A percentile compares a stretch with the other conserved stretches of the same genome.
Conservation (phyloP, 2,888 invertebrate species). For the Volucella inanis region DNA sequence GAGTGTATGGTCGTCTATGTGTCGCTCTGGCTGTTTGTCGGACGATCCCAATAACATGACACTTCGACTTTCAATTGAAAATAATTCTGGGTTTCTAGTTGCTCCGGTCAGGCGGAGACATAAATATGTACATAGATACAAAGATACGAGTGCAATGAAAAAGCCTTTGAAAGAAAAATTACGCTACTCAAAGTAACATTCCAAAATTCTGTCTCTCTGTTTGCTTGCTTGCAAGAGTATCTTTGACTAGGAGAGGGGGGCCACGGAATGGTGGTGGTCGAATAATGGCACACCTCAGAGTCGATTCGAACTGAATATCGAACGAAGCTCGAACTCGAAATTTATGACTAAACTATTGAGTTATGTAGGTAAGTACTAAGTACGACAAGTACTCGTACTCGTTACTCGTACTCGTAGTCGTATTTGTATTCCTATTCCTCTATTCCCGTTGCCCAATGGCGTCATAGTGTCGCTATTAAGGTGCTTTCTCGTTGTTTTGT, state of each 20-base stretch:
- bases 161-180: conserved; percentile 23
- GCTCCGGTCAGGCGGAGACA: conserved; percentile 44
- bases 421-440: background rate
- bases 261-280: conserved; percentile 11
- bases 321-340: conserved; percentile 42
- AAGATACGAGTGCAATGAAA: conserved; percentile 3
- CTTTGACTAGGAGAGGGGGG: too few species aligned
- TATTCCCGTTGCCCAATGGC: conserved; percentile 21
- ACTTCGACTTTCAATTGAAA: conserved; percentile 72
- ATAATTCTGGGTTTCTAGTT: conserved; percentile 68
- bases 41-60: conserved; percentile 69
- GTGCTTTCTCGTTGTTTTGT: background rate
- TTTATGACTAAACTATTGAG: conserved; percentile 28
- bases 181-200: conserved; percentile 59
- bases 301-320: conserved; percentile 26
- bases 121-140: conserved; percentile 9
- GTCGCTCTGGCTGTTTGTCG: conserved; percentile 28
- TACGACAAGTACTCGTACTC: too few species aligned
- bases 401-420: too few species aligned
- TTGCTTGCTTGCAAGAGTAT: conserved; percentile 2
- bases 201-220: conserved; percentile 23
- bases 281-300: conserved; percentile 68
- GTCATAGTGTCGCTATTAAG: conserved; percentile 34
- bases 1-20: background rate
- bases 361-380: background rate